These are phyloP conservation scores for Ophonus ardosiacus DNA, from an alignment of 2,888 invertebrate species.

Conservation along the genomic window DNA sequence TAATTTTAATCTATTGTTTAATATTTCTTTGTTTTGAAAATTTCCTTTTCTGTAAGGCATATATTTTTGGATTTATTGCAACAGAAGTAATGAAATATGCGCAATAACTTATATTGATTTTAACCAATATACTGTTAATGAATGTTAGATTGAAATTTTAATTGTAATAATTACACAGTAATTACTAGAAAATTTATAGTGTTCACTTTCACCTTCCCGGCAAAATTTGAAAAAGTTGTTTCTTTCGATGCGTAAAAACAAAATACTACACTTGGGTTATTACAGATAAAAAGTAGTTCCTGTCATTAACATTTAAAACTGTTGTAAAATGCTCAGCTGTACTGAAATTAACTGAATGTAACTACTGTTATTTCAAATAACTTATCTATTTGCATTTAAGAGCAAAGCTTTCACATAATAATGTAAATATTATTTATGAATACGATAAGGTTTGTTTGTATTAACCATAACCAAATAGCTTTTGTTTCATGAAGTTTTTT, in stretches of 20 bases:
- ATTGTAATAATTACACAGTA: slow-evolving; percentile 30
- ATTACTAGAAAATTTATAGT: slow-evolving; percentile 32
- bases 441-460: not conserved
- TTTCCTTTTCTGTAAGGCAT: not conserved
- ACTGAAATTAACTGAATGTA: not conserved
- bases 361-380: not conserved
- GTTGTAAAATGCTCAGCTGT: not conserved
- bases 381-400: not conserved
- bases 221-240: slow-evolving; percentile 17
- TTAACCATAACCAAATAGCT: not conserved
- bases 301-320: slow-evolving; percentile 15
- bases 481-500: not conserved
- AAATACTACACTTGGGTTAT: not conserved
- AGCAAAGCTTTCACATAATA: not conserved
- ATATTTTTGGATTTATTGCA: slow-evolving; percentile 2
- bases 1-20: slow-evolving; percentile 41
- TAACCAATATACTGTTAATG: not conserved
- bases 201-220: slow-evolving; percentile 29
- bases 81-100: not conserved
- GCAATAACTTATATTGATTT: not conserved
- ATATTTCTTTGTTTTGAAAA: slow-evolving; percentile 17
- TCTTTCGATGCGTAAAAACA: slow-evolving; percentile 12
- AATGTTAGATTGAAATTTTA: slow-evolving; percentile 20
- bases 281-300: slow-evolving; percentile 2
- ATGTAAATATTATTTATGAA: not conserved